Base-by-base conservation (phyloP, 2,797 vertebrate genomes). In the Syngnathus rostellatus region DNA sequence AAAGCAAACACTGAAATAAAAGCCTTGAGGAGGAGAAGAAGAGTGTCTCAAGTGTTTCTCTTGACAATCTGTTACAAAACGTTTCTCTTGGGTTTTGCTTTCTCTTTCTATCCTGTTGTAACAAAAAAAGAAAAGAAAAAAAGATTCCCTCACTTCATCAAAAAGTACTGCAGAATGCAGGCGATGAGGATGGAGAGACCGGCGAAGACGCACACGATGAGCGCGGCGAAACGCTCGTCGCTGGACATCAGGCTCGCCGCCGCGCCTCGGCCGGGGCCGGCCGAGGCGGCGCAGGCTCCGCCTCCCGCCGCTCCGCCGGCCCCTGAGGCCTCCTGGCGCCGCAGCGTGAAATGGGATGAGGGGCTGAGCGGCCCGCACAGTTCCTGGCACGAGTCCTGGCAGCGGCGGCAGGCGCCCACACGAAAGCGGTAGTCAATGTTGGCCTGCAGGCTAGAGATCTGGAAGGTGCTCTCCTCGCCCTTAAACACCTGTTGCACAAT, bases 371-470 rank as follows among this genome's bases (percentile, higher is more conserved):
- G 92, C 25, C 97, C 95, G 43, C 91, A 93, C 67, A 99, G 93
- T 87, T 99, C 97, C 91, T 97, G 96, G 78, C 92, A 90, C n/a
- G 92, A 90, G 78, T 96, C 95, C 84, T 88, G 82, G 86, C 97
- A 98, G 66, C 93, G 94, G 57, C 97, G 94, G 82, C 95, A 96
- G 45, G 92, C 93, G 31, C 93, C 95, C 67, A 98, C 95, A 0
- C 97, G 95, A 87, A 98, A 94, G 54, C 97, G 92, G 87, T 99
- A 98, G 89, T 99, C 97, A 23, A 91, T 94, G 92, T 96, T 97
- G 84, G 84, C 85, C 88, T 99, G 96, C 77, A 99, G 94, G 82
- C 95, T 93, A 76, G 93, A 92, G 88, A 97, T 92, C 68, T 97
- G 94, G 92, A 96, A 99, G 41, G 85, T 80, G 37, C 90, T 91